These are phyloP conservation scores for Scrobipalpa atriplicella DNA, from an alignment of 2,888 invertebrate genomes.

Conservation along the genomic window DNA sequence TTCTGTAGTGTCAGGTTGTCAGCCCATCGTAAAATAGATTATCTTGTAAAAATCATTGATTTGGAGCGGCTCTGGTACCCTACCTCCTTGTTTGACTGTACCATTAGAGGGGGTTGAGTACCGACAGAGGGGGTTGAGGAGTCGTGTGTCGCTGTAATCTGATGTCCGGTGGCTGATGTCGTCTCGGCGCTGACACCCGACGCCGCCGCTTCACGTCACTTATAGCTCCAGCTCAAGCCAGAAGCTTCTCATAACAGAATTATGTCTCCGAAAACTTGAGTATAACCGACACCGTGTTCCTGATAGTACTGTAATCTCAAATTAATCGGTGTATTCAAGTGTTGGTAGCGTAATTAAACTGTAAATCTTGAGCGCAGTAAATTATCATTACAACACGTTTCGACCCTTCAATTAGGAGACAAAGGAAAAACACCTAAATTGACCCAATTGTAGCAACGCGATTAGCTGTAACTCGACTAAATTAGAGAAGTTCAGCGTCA, in stretches of 20 bases:
- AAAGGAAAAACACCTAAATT: slow-evolving; percentile 21
- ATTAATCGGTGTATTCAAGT: too few relatives aligned
- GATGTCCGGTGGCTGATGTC: slow-evolving; percentile 22
- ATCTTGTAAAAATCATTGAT: too few relatives aligned
- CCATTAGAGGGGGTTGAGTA: background rate
- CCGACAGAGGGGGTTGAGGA: background rate
- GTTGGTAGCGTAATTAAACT: background rate
- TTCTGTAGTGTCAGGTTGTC: too few relatives aligned
- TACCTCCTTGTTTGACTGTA: too few relatives aligned
- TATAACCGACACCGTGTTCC: too few relatives aligned
- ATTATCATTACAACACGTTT: background rate
- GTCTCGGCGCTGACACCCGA: background rate
- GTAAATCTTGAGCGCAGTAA: background rate
- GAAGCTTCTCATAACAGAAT: background rate
- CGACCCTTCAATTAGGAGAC: slow-evolving; percentile 16
- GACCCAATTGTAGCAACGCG: slow-evolving; percentile 20
- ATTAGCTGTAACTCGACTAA: slow-evolving; percentile 24
- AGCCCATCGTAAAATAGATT: too few relatives aligned
- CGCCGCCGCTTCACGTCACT: background rate
- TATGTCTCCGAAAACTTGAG: background rate
- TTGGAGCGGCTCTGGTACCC: too few relatives aligned
- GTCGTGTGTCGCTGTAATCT: slow-evolving; percentile 23
- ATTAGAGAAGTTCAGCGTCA: slow-evolving; percentile 22
- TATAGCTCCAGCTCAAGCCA: background rate
- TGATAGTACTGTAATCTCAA: too few relatives aligned